A percentile compares a stretch with the other conserved stretches of the same genome.
Conservation (phyloP, 2,888 invertebrate genomes). For the Kryphioiulus occultus region DNA sequence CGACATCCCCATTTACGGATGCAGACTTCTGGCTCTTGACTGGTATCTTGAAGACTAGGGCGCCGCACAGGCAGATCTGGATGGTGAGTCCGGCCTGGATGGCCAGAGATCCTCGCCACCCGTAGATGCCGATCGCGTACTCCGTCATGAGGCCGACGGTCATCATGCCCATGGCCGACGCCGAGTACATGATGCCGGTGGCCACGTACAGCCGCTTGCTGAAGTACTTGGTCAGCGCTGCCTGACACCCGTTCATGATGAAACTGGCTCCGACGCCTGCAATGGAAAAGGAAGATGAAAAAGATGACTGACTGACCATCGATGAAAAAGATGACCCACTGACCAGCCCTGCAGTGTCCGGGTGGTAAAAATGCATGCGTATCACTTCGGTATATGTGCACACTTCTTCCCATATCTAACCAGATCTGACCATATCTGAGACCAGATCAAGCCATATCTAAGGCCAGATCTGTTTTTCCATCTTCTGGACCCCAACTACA, state of each 20-base stretch:
- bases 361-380: too few species aligned
- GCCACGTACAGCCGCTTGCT: conserved; percentile 42
- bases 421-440: too few species aligned
- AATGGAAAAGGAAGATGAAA: neutral
- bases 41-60: conserved; percentile 29
- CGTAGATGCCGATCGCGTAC: neutral
- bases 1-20: neutral
- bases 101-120: conserved; percentile 41
- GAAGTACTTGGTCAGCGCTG: conserved; percentile 42
- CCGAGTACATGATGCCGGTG: conserved; percentile 47
- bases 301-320: neutral
- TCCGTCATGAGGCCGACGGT: conserved; percentile 45
- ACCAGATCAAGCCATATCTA: too few species aligned
- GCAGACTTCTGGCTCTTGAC: neutral
- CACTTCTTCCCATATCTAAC: too few species aligned
- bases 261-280: conserved; percentile 41
- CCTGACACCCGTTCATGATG: neutral
- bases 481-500: too few species aligned
- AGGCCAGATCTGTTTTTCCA: too few species aligned
- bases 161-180: conserved; percentile 43
- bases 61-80: conserved; percentile 1
- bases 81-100: conserved; percentile 35
- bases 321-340: neutral
- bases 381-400: too few species aligned
- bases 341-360: too few species aligned